Percentiles rank a stretch among this genome's conserved stretches.
phyloP scores from a whole-genome alignment of 1,140 invertebrate species.

The Bombus vancouverensis region DNA sequence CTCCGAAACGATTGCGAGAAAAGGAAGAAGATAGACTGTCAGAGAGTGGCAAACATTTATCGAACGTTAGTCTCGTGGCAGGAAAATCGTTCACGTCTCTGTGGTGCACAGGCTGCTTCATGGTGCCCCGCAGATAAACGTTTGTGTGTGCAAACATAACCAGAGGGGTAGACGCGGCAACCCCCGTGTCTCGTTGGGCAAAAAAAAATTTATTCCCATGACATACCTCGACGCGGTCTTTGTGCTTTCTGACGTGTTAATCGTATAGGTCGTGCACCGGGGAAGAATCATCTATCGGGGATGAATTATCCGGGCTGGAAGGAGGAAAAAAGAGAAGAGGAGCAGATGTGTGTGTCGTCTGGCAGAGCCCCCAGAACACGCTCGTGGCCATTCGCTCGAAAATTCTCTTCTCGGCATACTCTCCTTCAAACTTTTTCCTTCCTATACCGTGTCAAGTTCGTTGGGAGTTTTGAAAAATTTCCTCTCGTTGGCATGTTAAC shows the following conservation, averaged over 20 bases:
- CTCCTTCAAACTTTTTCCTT: neutral
- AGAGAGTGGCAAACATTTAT: slow-evolving; percentile 53
- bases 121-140: slow-evolving; percentile 73
- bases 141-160: slow-evolving; percentile 75
- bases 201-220: slow-evolving; percentile 73
- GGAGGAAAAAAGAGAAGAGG: slow-evolving; percentile 29
- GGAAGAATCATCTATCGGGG: slow-evolving; percentile 53
- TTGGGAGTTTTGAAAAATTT: neutral
- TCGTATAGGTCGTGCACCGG: slow-evolving; percentile 71
- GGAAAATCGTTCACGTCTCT: neutral
- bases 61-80: slow-evolving; percentile 35
- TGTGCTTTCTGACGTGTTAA: slow-evolving; percentile 76
- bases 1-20: slow-evolving; percentile 22
- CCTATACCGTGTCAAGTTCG: neutral
- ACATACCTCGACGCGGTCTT: slow-evolving; percentile 68
- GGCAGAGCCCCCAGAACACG: neutral
- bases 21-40: slow-evolving; percentile 30
- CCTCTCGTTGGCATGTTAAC: neutral
- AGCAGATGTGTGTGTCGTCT: slow-evolving; percentile 56
- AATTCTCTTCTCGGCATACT: slow-evolving; percentile 5
- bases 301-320: slow-evolving; percentile 51
- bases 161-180: slow-evolving; percentile 58
- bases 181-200: slow-evolving; percentile 14
- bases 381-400: slow-evolving; percentile 19
- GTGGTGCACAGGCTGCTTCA: slow-evolving; percentile 43